Conservation (phyloP, 1,140 invertebrate genomes). For the Tachypleus tridentatus region DNA sequence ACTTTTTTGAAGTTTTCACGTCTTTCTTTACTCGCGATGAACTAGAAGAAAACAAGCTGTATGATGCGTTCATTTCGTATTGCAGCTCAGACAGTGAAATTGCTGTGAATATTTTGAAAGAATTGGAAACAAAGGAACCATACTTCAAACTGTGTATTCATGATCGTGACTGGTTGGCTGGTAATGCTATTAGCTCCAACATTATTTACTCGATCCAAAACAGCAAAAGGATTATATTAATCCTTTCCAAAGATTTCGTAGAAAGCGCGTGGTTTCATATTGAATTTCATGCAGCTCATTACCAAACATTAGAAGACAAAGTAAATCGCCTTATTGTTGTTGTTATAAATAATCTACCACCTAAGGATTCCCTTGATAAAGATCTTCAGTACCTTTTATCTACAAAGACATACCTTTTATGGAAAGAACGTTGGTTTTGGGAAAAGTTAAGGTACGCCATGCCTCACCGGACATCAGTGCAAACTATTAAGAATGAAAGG, state of each 20-base stretch:
- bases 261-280: slow-evolving; percentile 70
- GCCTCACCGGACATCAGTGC: slow-evolving; percentile 35
- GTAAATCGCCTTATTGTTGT: slow-evolving; percentile 60
- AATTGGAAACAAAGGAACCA: slow-evolving; percentile 39
- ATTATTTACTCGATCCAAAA: slow-evolving; percentile 62
- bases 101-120: slow-evolving; percentile 46
- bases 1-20: slow-evolving; percentile 47
- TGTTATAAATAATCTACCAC: slow-evolving; percentile 55
- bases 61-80: slow-evolving; percentile 79
- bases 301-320: slow-evolving; percentile 54
- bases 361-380: slow-evolving; percentile 49
- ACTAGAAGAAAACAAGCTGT: slow-evolving; percentile 59
- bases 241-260: slow-evolving; percentile 68
- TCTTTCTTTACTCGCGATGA: slow-evolving; percentile 52
- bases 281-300: slow-evolving; percentile 70
- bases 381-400: slow-evolving; percentile 63
- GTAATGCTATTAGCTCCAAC: slow-evolving; percentile 64
- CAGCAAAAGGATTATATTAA: slow-evolving; percentile 65
- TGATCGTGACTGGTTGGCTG: slow-evolving; percentile 56
- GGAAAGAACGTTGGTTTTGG: slow-evolving; percentile 79
- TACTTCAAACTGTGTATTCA: slow-evolving; percentile 52
- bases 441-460: slow-evolving; percentile 62
- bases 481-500: slow-evolving; percentile 1
- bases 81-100: slow-evolving; percentile 64
- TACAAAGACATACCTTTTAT: slow-evolving; percentile 75